These are phyloP conservation scores for Brachypalpus laphriformis DNA, from an alignment of 2,888 invertebrate genomes.

Conservation along the genomic window DNA sequence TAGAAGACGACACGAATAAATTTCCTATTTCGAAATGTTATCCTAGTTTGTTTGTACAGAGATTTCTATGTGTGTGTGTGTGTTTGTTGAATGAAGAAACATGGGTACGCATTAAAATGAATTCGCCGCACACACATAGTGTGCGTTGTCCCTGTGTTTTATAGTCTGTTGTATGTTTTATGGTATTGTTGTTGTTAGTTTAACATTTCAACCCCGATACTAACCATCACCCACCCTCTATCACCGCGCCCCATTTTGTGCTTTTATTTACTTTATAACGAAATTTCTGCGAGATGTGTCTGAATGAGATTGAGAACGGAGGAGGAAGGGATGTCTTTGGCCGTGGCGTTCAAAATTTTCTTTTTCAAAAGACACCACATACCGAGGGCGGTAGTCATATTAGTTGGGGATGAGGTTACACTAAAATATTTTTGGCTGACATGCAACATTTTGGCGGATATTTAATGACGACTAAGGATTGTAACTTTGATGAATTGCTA, in stretches of 20 bases:
- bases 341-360: not conserved
- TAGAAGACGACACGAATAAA: conserved; percentile 4
- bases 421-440: conserved; percentile 16
- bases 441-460: conserved; percentile 37
- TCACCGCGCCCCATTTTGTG: conserved; percentile 1
- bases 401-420: not conserved
- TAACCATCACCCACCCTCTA: not conserved
- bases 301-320: not conserved
- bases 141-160: conserved; percentile 1
- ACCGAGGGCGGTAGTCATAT: not conserved
- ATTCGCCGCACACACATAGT: not conserved
- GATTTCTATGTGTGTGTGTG: not conserved
- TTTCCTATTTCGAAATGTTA: conserved; percentile 56
- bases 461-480: conserved; percentile 13
- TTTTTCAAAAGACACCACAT: not conserved
- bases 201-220: conserved; percentile 40
- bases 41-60: conserved; percentile 51
- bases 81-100: conserved; percentile 22
- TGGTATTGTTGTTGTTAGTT: conserved; percentile 41
- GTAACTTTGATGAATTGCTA: conserved; percentile 24
- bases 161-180: conserved; percentile 47
- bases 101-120: conserved; percentile 57
- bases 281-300: conserved; percentile 22
- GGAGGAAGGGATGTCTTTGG: not conserved
- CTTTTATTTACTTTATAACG: conserved; percentile 45